Base-by-base conservation (phyloP, 2,113 vertebrate genomes). In the Podilymbus podiceps region DNA sequence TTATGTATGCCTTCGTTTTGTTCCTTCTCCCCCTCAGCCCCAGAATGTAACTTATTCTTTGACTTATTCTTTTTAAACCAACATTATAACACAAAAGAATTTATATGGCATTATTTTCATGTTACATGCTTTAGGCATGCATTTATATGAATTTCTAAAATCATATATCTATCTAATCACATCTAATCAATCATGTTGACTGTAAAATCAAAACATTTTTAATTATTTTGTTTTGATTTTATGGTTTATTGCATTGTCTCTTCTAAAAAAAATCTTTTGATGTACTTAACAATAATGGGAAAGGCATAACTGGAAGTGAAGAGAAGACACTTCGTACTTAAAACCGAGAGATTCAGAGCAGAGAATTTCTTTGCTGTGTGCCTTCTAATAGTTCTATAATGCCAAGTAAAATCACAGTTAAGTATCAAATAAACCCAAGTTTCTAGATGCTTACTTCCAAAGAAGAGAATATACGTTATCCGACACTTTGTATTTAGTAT, bases 401-500 rank as follows among this genome's bases (percentile, higher is more conserved):
- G 69, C 52, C 82, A 93, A 85, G 59, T 52, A 94, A 94, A 94
- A 92, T 83, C 56, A 81, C 74, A 88, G 67, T 64, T 91, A 84
- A 86, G 15, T 33, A 88, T 55, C 85, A 97, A 84, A 89, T 95
- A 88, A 95, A 90, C 79, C 63, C 69, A 88, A 52, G 60, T 47
- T 84, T 88, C 86, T 82, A 80, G 91, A 86, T 21, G 31, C 25
- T 78, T 88, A 38, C 19, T 85, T 88, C 64, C 69, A 75, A 78
- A 72, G 6, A 23, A 31, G 7, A 78, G 14, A 52, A 71, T 81
- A 49, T 20, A 77, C 2, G 1, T 38, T 94, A 71, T 92, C 92
- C 62, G 92, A 90, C 59, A 30, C 6, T 55, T 50, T 52, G 74
- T 42, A 92, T 74, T 86, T 81, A 67, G 72, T 20, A 68, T 17